These are phyloP conservation scores for Anodontia alba DNA, from an alignment of 2,888 invertebrate species.

Conservation along the genomic window DNA sequence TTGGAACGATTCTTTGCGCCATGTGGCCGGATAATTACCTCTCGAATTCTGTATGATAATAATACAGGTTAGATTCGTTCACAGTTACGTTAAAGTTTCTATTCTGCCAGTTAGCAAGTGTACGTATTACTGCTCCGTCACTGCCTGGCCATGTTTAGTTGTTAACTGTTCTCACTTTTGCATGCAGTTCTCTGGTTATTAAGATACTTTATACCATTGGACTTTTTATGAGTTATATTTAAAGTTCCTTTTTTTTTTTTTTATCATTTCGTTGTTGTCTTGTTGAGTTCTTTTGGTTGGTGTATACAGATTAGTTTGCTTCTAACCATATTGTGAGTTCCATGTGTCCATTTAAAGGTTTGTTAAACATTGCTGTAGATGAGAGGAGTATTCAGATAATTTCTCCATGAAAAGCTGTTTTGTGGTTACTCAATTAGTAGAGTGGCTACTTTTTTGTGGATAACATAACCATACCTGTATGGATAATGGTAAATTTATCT, in stretches of 20 bases:
- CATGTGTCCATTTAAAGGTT: background rate
- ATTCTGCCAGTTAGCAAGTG: slow-evolving; percentile 20
- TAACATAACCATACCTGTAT: no score
- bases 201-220: background rate
- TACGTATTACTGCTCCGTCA: slow-evolving; percentile 19
- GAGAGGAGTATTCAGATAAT: no score
- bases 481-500: no score
- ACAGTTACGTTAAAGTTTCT: slow-evolving; percentile 42
- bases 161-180: slow-evolving; percentile 17
- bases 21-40: slow-evolving; percentile 85
- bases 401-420: no score
- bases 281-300: slow-evolving; percentile 10
- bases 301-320: slow-evolving; percentile 1
- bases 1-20: slow-evolving; percentile 84
- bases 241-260: background rate
- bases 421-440: no score
- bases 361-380: no score
- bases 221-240: slow-evolving; percentile 10
- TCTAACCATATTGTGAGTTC: slow-evolving; percentile 14
- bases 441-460: no score
- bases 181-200: slow-evolving; percentile 8
- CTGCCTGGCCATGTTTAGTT: slow-evolving; percentile 22
- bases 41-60: slow-evolving; percentile 85
- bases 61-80: slow-evolving; percentile 82
- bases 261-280: slow-evolving; percentile 9